phyloP scores from a whole-genome alignment of 2,888 invertebrate species.

The Acleris holmiana region DNA sequence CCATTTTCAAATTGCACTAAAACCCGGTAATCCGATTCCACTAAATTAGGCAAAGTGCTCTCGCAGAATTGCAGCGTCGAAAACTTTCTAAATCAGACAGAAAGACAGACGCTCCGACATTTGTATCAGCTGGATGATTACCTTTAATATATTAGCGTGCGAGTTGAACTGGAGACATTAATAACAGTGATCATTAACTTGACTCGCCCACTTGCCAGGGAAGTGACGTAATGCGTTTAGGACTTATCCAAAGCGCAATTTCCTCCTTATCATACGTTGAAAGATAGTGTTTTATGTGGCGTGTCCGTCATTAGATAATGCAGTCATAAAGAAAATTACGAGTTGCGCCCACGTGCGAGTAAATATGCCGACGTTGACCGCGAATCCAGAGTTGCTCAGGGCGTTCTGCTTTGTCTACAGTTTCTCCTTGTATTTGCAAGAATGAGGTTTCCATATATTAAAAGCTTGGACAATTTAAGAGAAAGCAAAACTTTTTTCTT shows the following conservation, averaged over 20 bases:
- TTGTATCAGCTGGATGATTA: conserved; percentile 23
- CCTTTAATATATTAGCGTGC: conserved; percentile 18
- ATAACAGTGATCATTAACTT: conserved; percentile 21
- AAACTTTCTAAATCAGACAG: conserved; percentile 27
- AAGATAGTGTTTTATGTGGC: conserved; percentile 35
- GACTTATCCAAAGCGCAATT: conserved; percentile 30
- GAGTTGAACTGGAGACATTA: conserved; percentile 12
- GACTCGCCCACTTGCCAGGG: conserved; percentile 19
- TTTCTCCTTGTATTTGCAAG: conserved; percentile 23
- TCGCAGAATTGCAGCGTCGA: conserved; percentile 18
- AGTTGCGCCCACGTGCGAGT: conserved; percentile 20
- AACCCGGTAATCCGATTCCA: conserved; percentile 9
- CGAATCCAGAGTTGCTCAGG: conserved; percentile 21
- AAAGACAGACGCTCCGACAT: conserved; percentile 17
- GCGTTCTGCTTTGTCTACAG: conserved; percentile 26
- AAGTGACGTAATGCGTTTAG: conserved; percentile 32
- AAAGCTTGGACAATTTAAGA: not conserved
- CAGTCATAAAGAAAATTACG: conserved; percentile 32
- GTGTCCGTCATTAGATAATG: conserved; percentile 36
- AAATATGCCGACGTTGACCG: conserved; percentile 29
- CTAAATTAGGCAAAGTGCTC: conserved; percentile 32
- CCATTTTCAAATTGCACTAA: conserved; percentile 3
- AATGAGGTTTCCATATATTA: no score
- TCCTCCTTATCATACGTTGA: conserved; percentile 36
- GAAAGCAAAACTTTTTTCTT: conserved; percentile 10